Base-by-base conservation (phyloP, 2,797 vertebrate genomes). In the Trichosurus vulpecula region DNA sequence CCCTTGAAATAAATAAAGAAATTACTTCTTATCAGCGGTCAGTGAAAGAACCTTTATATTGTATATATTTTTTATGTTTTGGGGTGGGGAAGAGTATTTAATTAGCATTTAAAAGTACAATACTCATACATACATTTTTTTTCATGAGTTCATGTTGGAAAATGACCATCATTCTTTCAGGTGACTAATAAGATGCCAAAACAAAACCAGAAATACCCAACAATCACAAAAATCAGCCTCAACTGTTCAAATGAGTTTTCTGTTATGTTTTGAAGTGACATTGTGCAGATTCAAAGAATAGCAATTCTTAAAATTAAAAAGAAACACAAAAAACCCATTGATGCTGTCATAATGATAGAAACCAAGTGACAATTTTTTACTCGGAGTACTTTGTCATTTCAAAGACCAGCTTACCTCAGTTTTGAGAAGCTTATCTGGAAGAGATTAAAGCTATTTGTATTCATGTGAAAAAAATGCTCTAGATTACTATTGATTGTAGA, bases 131-230 rank as follows among this genome's bases (percentile, higher is more conserved):
- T 0, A 94, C 96, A 90, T 29, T 55, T 55, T 96, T 97, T 97
- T 96, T 98, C 97, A 52, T 96, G 97, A 97, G 92, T 97, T 98
- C 93, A 97, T 97, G 81, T 93, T 97, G 91, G 95, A 96, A 91
- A 94, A 98, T 90, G 96, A 81, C 22, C 41, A 47, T 98, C 95
- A 97, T 51, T 96, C 95, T 98, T 97, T 74, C 52, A 98, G 97
- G 95, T 97, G 95, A 96, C 92, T 96, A 93, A 94, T 97, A 41
- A 93, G 95, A 95, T 47, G 91, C 93, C 58, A 95, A 97, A 97
- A 97, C 97, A 93, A 94, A 47, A 47, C 19, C 19, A 3, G 11
- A 81, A 81, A 41, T 74, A 74, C 66, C 14, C 66, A 41, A 47
- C 22, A 81, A 81, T 81, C 41, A 47, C 74, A 81, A 81, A 81